Evolutionary conservation across 2,797 vertebrate genomes (phyloP), one percentile per base, ranked within the genome.

Genomic region (Rhodeus uyekii): DNA sequence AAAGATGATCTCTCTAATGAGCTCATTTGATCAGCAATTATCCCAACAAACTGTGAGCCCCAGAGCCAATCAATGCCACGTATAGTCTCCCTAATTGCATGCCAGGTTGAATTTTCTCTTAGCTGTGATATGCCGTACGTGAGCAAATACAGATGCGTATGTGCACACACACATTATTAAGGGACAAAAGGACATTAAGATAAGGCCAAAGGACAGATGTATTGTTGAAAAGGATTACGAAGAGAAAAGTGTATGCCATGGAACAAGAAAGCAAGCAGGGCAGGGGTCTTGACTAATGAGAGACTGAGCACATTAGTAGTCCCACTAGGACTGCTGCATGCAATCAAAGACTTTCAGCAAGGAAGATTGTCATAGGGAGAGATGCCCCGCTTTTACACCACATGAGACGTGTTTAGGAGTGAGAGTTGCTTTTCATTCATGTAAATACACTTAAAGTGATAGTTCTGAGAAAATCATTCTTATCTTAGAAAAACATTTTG

Each of bases 21-120:
- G 74, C 80, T 79, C 32, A 24, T 76, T 78, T 67, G 63, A 65
- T 81, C 61, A 81, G 69, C 32, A 81, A 81, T 84, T 85, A 87
- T 55, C 69, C 78, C 68, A 73, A 44, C 38, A 78, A 71, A 77
- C 73, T 58, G 73, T 84, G 60, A 80, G 75, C 42, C 58, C 24
- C 48, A 19, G 76, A 78, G 81, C 29, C 65, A 81, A 69, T 87
- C 63, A 65, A 73, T 81, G 81, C 44, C 81, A 77, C 68, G 64
- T 44, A 74, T 53, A 34, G 12, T 80, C 38, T 44, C 18, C 22
- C 27, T 83, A 81, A 87, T 83, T 65, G 76, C 34, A 69, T 38
- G 60, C 68, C 64, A 76, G 38, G 73, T 63, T n/a, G 7, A 60
- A 64, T 83, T 75, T 64, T 29, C 32, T 76, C 67, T 36, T 53